phyloP scores from a whole-genome alignment of 2,888 invertebrate genomes.

The Sarcophaga caerulescens region DNA sequence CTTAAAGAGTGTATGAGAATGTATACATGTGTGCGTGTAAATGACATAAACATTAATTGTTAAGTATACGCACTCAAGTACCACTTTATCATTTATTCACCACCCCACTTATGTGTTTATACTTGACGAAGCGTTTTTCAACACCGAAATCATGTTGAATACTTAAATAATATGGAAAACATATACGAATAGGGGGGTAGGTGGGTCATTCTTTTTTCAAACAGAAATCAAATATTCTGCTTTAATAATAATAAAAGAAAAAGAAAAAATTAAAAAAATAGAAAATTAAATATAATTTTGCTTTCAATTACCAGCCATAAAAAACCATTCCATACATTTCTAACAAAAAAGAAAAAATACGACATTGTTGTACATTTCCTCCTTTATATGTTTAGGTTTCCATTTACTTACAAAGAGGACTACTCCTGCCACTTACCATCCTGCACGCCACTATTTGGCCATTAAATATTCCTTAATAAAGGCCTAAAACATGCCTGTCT shows the following conservation, averaged over 20 bases:
- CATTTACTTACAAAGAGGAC: too few relatives aligned
- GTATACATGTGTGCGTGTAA: neutral
- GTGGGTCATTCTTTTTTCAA: too few relatives aligned
- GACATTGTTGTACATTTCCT: too few relatives aligned
- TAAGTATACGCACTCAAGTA: conserved; percentile 41
- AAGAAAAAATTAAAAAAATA: neutral
- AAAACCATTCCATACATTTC: too few relatives aligned
- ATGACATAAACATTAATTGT: conserved; percentile 37
- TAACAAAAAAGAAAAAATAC: too few relatives aligned
- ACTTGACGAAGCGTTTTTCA: neutral
- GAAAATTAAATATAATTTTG: too few relatives aligned
- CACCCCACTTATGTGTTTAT: neutral
- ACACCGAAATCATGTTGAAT: neutral
- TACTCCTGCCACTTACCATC: too few relatives aligned
- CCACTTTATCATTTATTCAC: neutral
- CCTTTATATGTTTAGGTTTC: too few relatives aligned
- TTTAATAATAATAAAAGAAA: neutral
- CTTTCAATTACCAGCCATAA: too few relatives aligned
- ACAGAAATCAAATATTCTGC: too few relatives aligned
- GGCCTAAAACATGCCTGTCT: neutral
- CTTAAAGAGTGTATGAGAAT: neutral
- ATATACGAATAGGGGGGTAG: neutral
- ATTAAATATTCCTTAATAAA: neutral
- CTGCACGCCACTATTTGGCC: too few relatives aligned
- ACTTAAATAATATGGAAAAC: neutral